These are phyloP conservation scores for Ditylenchus dipsaci DNA, from an alignment of 1,140 invertebrate species.

Conservation along the genomic window DNA sequence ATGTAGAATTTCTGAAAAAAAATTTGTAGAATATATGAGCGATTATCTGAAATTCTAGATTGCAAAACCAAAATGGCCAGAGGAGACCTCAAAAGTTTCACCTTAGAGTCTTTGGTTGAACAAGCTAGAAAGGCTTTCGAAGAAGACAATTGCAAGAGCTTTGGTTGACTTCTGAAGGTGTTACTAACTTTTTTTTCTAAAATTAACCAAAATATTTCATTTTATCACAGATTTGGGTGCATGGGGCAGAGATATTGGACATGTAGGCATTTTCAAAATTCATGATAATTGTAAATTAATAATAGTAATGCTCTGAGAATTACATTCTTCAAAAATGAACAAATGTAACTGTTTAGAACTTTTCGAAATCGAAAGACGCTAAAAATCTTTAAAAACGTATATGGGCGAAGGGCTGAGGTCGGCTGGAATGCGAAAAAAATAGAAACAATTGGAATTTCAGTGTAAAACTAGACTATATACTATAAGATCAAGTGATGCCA, in stretches of 20 bases:
- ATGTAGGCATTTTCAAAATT: not conserved
- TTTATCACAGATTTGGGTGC: constrained; percentile 75
- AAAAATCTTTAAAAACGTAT: too few species aligned
- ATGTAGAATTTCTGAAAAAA: constrained; percentile 67
- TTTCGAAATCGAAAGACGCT: not conserved
- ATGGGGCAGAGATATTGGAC: constrained; percentile 86
- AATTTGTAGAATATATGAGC: not conserved
- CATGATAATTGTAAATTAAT: not conserved
- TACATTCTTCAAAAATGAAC: too few species aligned
- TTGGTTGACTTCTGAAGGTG: constrained; percentile 88
- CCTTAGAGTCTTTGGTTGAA: constrained; percentile 66
- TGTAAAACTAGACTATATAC: too few species aligned
- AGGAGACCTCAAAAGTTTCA: constrained; percentile 88
- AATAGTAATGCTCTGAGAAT: too few species aligned
- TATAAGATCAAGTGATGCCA: too few species aligned
- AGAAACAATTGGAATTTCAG: too few species aligned
- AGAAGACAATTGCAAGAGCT: constrained; percentile 86
- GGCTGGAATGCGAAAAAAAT: too few species aligned
- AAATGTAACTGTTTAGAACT: too few species aligned
- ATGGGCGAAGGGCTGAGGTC: too few species aligned
- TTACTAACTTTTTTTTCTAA: too few species aligned
- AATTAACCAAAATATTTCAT: too few species aligned
- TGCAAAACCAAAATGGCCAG: constrained; percentile 64
- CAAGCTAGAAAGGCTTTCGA: constrained; percentile 70
- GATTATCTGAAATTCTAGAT: not conserved